Percentiles rank a stretch among this genome's conserved stretches.
phyloP scores from a whole-genome alignment of 2,113 vertebrate genomes.

The Cyprinodon brontotheroides region DNA sequence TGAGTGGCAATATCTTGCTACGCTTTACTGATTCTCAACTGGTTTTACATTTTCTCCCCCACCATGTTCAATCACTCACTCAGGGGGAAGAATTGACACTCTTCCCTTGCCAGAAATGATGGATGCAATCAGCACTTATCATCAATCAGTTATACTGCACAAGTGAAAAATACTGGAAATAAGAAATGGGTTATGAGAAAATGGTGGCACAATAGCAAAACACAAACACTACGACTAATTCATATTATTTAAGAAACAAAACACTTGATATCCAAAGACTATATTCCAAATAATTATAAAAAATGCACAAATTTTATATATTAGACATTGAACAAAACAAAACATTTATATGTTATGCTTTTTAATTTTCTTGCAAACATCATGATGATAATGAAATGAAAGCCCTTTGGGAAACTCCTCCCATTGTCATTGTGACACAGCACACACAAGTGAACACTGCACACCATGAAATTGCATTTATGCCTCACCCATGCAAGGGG shows the following conservation, averaged over 20 bases:
- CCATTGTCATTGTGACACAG: too few species aligned
- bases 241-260: neutral
- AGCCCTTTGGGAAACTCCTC: too few species aligned
- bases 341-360: neutral
- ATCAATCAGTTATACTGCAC: slow-evolving; percentile 52
- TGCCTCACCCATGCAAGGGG: too few species aligned
- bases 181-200: slow-evolving; percentile 2
- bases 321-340: neutral
- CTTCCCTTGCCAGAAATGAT: slow-evolving; percentile 53
- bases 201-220: neutral
- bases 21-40: slow-evolving; percentile 19
- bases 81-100: slow-evolving; percentile 47
- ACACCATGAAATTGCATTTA: too few species aligned
- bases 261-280: neutral
- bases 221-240: neutral
- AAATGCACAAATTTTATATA: neutral
- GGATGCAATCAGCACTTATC: slow-evolving; percentile 60
- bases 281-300: neutral
- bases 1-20: slow-evolving; percentile 21
- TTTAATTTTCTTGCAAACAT: neutral
- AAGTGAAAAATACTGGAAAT: slow-evolving; percentile 2
- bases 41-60: slow-evolving; percentile 43
- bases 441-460: too few species aligned
- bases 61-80: slow-evolving; percentile 58
- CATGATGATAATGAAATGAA: neutral